Percentiles rank a stretch among this genome's conserved stretches.
phyloP scores from a whole-genome alignment of 2,797 vertebrate species.

The Leucoraja ocellata region DNA sequence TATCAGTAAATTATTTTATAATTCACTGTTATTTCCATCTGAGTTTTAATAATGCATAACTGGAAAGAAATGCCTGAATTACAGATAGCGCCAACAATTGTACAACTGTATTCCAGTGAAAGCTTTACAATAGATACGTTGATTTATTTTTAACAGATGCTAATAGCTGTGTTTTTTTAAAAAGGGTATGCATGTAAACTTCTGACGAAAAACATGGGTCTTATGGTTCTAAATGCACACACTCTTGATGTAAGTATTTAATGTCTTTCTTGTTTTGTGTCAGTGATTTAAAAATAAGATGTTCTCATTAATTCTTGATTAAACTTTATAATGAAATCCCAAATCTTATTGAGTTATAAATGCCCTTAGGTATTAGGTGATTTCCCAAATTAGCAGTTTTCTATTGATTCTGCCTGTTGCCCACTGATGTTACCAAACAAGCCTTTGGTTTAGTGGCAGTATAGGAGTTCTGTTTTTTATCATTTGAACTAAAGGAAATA shows the following conservation, averaged over 20 bases:
- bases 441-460: background rate
- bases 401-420: background rate
- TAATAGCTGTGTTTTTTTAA: conserved; percentile 37
- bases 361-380: background rate
- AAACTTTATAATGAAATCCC: background rate
- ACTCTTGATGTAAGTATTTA: conserved; percentile 87
- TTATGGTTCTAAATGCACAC: conserved; percentile 91
- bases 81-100: background rate
- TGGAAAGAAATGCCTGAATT: background rate
- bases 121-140: background rate
- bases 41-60: background rate
- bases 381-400: background rate
- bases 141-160: background rate
- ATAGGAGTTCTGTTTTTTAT: background rate
- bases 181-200: conserved; percentile 94
- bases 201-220: conserved; percentile 91
- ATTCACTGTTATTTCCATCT: background rate
- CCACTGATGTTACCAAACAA: background rate
- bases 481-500: background rate
- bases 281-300: background rate
- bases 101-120: background rate
- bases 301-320: background rate
- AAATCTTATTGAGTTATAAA: background rate
- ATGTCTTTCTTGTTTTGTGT: background rate
- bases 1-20: background rate